A percentile compares a stretch with the other conserved stretches of the same genome.
Evolutionary conservation across 2,797 vertebrate species (phyloP).

Genomic region (Acanthurus leucopareius): DNA sequence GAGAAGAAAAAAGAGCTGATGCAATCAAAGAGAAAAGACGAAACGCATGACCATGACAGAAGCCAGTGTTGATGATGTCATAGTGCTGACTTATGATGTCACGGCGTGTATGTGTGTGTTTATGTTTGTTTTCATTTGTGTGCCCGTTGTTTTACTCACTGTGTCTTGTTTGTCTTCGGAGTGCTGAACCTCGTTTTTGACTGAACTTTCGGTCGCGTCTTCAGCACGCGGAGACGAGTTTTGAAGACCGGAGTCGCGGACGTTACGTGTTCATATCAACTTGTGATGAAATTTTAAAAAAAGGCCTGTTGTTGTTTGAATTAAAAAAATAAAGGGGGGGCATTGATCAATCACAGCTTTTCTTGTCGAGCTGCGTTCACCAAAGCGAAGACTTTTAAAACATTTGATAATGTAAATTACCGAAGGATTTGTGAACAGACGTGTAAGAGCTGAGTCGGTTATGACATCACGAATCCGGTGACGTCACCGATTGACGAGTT

Average conservation of each 20-base stretch:
- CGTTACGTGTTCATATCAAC: conserved; percentile 73
- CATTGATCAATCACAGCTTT: conserved; percentile 48
- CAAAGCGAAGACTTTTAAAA: conserved; percentile 66
- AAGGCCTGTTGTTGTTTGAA: conserved; percentile 30
- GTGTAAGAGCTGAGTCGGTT: conserved; percentile 14
- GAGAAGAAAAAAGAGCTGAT: conserved; percentile 71
- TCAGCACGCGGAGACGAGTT: conserved; percentile 37
- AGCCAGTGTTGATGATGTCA: conserved; percentile 83
- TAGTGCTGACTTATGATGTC: conserved; percentile 82
- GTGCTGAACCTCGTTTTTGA: conserved; percentile 73
- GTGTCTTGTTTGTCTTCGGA: conserved; percentile 60
- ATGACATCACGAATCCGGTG: background rate
- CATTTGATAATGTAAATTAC: conserved; percentile 40
- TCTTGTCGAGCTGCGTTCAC: conserved; percentile 66
- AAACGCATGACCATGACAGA: conserved; percentile 80
- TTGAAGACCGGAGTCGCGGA: conserved; percentile 33
- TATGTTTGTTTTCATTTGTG: conserved; percentile 72
- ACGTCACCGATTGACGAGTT: conserved; percentile 7
- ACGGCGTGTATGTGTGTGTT: conserved; percentile 66
- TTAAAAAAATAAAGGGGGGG: conserved; percentile 19
- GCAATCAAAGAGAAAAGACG: conserved; percentile 81
- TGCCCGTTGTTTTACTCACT: conserved; percentile 39
- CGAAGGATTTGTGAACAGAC: conserved; percentile 40
- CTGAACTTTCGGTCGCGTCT: conserved; percentile 54
- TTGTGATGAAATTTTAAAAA: conserved; percentile 38